A percentile compares a stretch with the other conserved stretches of the same genome.
phyloP scores from a whole-genome alignment of 2,888 invertebrate genomes.

The Nomada hirtipes region DNA sequence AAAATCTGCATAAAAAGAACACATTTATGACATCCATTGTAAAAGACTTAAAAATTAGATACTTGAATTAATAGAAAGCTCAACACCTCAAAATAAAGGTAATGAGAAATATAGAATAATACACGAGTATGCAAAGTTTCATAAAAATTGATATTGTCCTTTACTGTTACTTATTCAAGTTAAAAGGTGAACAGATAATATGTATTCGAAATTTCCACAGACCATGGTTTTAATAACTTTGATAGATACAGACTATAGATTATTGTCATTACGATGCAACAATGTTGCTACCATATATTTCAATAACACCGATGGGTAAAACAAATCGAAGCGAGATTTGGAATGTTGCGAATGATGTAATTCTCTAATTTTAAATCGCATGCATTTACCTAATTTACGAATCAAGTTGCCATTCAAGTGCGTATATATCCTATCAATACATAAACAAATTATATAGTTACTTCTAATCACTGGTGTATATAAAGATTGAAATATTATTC shows the following conservation, averaged over 20 bases:
- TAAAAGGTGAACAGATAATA: background rate
- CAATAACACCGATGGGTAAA: background rate
- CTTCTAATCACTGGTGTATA: too few species aligned
- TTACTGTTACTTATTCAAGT: background rate
- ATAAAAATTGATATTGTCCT: background rate
- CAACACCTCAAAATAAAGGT: too few species aligned
- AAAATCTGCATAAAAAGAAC: too few species aligned
- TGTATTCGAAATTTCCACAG: background rate
- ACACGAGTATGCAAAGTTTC: constrained; percentile 1
- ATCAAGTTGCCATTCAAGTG: background rate
- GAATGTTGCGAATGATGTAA: background rate
- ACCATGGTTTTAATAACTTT: background rate
- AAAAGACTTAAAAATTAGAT: too few species aligned
- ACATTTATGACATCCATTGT: too few species aligned
- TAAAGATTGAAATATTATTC: too few species aligned
- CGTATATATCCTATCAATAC: too few species aligned
- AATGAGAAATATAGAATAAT: too few species aligned
- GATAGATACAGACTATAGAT: background rate
- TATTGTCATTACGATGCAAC: background rate
- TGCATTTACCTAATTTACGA: background rate
- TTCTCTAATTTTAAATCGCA: background rate
- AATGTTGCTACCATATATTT: background rate
- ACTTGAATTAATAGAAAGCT: too few species aligned
- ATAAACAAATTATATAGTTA: too few species aligned
- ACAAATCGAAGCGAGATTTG: background rate